Evolutionary conservation across 2,113 vertebrate genomes (phyloP).

Genomic region (Neolamprologus caudopunctatus): DNA sequence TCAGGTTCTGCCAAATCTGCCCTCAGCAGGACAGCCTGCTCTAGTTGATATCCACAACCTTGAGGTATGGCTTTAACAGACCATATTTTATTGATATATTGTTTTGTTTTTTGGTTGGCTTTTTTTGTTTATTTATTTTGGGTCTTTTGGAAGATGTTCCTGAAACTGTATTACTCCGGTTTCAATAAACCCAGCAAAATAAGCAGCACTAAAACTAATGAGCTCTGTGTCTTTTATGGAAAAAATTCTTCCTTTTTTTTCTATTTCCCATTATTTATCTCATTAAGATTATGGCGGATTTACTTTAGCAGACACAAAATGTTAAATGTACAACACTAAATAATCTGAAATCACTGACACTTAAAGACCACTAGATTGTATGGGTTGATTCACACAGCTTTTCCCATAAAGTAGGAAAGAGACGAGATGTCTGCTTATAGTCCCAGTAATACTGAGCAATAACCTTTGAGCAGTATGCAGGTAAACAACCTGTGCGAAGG

Average conservation of each 20-base stretch:
- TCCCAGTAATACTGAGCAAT: background rate
- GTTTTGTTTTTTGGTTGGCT: background rate
- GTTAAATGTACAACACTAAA: background rate
- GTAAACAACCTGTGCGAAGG: background rate
- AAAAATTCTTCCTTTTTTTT: background rate
- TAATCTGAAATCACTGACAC: background rate
- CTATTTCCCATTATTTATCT: background rate
- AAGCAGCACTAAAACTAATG: background rate
- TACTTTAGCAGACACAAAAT: background rate
- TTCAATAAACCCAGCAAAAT: background rate
- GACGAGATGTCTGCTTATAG: background rate
- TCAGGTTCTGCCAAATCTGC: conserved; percentile 87
- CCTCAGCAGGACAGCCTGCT: conserved; percentile 94
- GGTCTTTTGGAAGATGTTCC: background rate
- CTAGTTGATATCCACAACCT: conserved; percentile 90
- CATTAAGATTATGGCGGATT: background rate
- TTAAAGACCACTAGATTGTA: background rate
- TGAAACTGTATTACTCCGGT: background rate
- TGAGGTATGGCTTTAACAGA: conserved; percentile 74
- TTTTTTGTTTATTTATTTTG: background rate
- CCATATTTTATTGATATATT: background rate
- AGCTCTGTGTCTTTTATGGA: background rate
- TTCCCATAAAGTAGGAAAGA: background rate
- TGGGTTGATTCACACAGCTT: background rate
- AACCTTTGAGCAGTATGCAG: background rate